Conservation (phyloP, 2,113 vertebrate species). For the Oenanthe oenanthe region DNA sequence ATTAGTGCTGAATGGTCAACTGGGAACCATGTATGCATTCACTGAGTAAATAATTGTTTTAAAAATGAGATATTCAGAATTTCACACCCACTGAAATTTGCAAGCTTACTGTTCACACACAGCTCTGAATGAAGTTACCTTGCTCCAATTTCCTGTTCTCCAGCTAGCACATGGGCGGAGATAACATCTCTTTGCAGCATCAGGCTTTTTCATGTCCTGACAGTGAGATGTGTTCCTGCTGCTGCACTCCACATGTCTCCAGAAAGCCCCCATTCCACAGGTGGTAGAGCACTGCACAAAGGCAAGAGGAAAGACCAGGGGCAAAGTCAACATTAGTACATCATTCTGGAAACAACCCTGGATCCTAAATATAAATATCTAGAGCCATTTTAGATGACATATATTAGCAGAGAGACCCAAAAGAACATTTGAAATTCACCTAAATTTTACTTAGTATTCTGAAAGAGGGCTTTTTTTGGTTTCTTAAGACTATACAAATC, state of each 20-base stretch:
- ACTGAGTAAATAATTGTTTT: slow-evolving; percentile 32
- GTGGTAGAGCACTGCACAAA: slow-evolving; percentile 87
- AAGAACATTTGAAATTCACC: not conserved
- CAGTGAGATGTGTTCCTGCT: slow-evolving; percentile 81
- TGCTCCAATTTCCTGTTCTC: slow-evolving; percentile 90
- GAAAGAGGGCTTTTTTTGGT: not conserved
- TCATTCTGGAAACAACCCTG: not conserved
- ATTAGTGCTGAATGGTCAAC: not conserved
- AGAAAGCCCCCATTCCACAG: slow-evolving; percentile 90
- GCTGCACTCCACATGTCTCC: slow-evolving; percentile 87
- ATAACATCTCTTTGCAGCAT: slow-evolving; percentile 87
- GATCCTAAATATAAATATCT: not conserved
- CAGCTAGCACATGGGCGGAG: slow-evolving; percentile 89
- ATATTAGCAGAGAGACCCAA: not conserved
- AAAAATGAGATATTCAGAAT: not conserved
- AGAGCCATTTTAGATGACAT: not conserved
- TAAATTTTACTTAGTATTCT: not conserved
- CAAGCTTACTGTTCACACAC: not conserved
- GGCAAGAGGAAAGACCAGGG: not conserved
- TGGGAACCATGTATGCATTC: not conserved
- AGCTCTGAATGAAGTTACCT: slow-evolving; percentile 74
- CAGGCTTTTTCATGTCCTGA: slow-evolving; percentile 79
- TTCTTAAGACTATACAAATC: not conserved
- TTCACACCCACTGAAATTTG: not conserved
- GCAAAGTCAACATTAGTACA: not conserved